phyloP scores from a whole-genome alignment of 2,113 vertebrate species.

The Sebastes schlegelii region DNA sequence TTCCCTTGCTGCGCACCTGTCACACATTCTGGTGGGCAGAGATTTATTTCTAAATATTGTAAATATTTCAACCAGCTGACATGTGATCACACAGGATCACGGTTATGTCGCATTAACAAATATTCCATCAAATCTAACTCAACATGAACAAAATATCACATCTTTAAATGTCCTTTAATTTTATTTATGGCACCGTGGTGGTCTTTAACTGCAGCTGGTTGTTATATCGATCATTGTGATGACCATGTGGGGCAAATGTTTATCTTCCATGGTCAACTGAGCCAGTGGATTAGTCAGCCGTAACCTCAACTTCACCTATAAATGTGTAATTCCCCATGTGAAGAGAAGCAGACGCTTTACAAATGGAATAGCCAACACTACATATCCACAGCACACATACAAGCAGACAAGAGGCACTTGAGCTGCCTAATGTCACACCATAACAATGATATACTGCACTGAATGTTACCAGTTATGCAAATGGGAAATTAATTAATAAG shows the following conservation, averaged over 20 bases:
- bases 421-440: slow-evolving; percentile 28
- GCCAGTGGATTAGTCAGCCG: background rate
- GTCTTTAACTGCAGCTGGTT: background rate
- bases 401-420: slow-evolving; percentile 32
- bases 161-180: background rate
- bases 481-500: slow-evolving; percentile 31
- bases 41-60: too few relatives aligned
- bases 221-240: background rate
- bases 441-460: slow-evolving; percentile 32
- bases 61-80: background rate
- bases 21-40: too few relatives aligned
- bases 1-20: too few relatives aligned
- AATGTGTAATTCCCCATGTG: slow-evolving; percentile 8
- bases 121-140: background rate
- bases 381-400: slow-evolving; percentile 19
- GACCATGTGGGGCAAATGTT: background rate
- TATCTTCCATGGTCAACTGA: background rate
- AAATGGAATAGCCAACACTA: slow-evolving; percentile 6
- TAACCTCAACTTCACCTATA: slow-evolving; percentile 31
- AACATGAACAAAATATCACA: background rate
- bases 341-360: slow-evolving; percentile 24
- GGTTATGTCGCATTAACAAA: background rate
- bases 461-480: slow-evolving; percentile 39
- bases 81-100: background rate
- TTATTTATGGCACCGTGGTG: background rate